Evolutionary conservation across 2,113 vertebrate genomes (phyloP).

Genomic region (Pelvicachromis taeniatus): DNA sequence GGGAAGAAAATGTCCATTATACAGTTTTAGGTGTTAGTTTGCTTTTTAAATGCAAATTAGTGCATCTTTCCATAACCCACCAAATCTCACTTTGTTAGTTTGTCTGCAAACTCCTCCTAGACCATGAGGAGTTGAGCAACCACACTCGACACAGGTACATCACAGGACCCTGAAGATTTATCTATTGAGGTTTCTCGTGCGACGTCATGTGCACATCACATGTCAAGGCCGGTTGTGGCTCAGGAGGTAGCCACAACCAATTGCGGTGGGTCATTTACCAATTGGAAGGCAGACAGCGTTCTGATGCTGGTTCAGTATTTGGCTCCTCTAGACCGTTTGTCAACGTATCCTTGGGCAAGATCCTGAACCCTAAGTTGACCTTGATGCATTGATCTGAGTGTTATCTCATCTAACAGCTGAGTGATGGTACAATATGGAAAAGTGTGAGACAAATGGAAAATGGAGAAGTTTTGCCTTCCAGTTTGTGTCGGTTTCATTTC

Average conservation of each 20-base stretch:
- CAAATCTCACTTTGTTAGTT: background rate
- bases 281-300: background rate
- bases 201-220: background rate
- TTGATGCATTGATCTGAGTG: background rate
- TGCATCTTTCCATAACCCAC: background rate
- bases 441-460: background rate
- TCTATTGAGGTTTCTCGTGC: too few species aligned
- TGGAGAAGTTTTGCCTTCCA: background rate
- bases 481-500: background rate
- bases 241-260: background rate
- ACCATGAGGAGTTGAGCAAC: background rate
- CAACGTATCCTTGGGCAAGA: background rate
- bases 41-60: background rate
- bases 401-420: background rate
- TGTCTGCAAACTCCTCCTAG: background rate
- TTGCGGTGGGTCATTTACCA: background rate
- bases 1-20: background rate
- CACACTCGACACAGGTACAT: too few species aligned
- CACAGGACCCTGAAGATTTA: too few species aligned
- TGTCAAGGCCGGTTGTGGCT: background rate
- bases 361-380: background rate
- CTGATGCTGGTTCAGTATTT: background rate
- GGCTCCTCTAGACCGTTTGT: background rate
- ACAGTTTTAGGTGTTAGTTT: background rate
- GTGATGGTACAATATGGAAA: background rate